These are phyloP conservation scores for Pseudomyrmex gracilis DNA, from an alignment of 1,140 invertebrate species.

Conservation along the genomic window DNA sequence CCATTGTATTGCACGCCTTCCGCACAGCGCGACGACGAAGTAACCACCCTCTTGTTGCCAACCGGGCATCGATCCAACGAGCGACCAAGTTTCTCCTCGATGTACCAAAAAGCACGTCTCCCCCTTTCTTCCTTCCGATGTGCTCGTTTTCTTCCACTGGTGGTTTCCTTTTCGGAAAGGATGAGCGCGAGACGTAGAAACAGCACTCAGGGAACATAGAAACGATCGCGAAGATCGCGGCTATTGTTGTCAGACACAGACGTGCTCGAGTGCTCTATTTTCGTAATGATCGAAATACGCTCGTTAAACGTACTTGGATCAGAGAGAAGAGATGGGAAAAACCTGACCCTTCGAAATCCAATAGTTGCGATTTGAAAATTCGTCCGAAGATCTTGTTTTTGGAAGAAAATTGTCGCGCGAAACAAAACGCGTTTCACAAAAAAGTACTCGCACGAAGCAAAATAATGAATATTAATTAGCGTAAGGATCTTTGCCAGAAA, in stretches of 20 bases:
- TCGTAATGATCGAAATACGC: conserved; percentile 15
- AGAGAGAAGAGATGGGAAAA: not conserved
- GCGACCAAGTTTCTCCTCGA: conserved; percentile 65
- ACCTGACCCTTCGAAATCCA: conserved; percentile 18
- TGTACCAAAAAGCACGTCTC: conserved; percentile 61
- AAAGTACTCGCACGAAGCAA: not conserved
- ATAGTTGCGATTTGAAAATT: conserved; percentile 28
- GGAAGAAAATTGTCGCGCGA: not conserved
- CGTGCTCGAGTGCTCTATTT: conserved; percentile 16
- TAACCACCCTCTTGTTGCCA: conserved; percentile 78
- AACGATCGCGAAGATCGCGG: not conserved
- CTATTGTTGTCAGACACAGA: conserved; percentile 10
- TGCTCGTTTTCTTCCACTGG: conserved; percentile 45
- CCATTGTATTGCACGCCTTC: conserved; percentile 17
- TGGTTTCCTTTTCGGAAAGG: conserved; percentile 25
- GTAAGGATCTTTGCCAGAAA: too few species aligned
- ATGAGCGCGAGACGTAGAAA: conserved; percentile 4
- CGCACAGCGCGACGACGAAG: conserved; percentile 40
- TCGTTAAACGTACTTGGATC: not conserved
- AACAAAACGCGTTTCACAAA: too few species aligned
- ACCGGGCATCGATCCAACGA: conserved; percentile 79
- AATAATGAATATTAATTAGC: not conserved
- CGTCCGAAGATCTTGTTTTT: not conserved
- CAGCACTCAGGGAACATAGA: not conserved
- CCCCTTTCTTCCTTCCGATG: not conserved